A percentile compares a stretch with the other conserved stretches of the same genome.
Evolutionary conservation across 2,797 vertebrate species (phyloP).

Genomic region (Lates japonicus): DNA sequence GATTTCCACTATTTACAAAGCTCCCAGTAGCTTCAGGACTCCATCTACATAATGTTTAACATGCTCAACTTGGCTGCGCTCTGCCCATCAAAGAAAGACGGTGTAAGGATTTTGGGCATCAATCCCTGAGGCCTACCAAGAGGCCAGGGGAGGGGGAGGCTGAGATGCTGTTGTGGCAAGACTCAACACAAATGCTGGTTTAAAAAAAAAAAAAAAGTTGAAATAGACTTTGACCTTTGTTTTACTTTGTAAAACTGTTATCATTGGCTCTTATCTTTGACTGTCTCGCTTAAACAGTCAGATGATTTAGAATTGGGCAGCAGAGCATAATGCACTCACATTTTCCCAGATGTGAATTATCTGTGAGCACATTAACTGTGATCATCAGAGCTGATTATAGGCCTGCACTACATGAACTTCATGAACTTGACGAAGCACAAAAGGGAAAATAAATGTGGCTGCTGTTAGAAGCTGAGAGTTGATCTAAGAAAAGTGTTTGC

Average conservation of each 20-base stretch:
- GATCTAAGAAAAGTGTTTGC: background rate
- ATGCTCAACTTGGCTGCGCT: constrained; percentile 69
- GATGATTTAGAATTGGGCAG: constrained; percentile 9
- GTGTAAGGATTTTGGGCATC: constrained; percentile 69
- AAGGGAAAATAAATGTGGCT: background rate
- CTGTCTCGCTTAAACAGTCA: constrained; percentile 1
- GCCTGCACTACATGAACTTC: background rate
- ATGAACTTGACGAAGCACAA: background rate
- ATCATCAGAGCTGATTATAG: constrained; percentile 18
- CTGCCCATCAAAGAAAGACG: constrained; percentile 62
- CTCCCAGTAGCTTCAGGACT: constrained; percentile 61
- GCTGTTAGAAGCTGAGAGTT: background rate
- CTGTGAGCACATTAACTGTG: constrained; percentile 8
- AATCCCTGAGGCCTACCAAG: constrained; percentile 57
- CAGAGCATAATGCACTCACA: constrained; percentile 1
- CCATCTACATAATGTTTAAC: constrained; percentile 80
- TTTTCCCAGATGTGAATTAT: constrained; percentile 23
- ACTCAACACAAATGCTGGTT: constrained; percentile 23
- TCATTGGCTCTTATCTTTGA: background rate
- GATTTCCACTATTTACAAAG: constrained; percentile 77
- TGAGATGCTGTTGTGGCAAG: constrained; percentile 11
- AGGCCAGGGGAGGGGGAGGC: constrained; percentile 18
- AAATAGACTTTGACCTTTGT: constrained; percentile 4
- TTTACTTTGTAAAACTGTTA: constrained; percentile 7
- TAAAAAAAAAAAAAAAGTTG: background rate